Conservation (phyloP, 1,140 invertebrate genomes). For the Drosophila subobscura region DNA sequence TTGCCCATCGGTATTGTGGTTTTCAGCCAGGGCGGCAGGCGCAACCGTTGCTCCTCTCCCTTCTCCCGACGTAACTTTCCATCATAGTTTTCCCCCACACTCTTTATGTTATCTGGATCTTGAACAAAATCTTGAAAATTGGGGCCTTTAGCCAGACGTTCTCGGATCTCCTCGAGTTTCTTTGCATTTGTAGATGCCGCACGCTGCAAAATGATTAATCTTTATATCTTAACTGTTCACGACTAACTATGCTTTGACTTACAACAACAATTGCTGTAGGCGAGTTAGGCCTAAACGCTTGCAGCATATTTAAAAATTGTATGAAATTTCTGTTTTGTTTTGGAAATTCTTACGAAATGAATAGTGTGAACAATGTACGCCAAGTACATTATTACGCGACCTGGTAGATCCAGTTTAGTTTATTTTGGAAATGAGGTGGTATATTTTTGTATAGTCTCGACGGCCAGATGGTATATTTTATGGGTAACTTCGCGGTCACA, state of each 20-base stretch:
- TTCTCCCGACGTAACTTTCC: conserved; percentile 93
- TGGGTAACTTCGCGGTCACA: no score
- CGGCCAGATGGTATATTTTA: no score
- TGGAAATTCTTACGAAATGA: conserved; percentile 41
- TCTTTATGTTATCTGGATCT: conserved; percentile 84
- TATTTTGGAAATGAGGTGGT: no score
- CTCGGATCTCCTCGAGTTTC: conserved; percentile 85
- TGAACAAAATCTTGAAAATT: conserved; percentile 87
- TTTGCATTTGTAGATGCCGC: conserved; percentile 61
- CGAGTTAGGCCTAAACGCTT: conserved; percentile 18
- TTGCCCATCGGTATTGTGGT: conserved; percentile 95
- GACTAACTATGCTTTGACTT: not conserved
- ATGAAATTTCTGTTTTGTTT: conserved; percentile 26
- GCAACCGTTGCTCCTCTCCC: conserved; percentile 91
- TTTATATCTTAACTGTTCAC: no score
- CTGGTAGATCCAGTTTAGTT: no score
- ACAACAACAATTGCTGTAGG: conserved; percentile 22
- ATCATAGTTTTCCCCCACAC: conserved; percentile 87
- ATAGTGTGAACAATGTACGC: conserved; percentile 6
- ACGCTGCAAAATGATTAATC: conserved; percentile 38
- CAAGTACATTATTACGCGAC: no score
- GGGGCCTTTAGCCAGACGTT: conserved; percentile 87
- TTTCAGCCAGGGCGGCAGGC: conserved; percentile 98
- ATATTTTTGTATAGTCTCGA: no score
- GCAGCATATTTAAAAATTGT: conserved; percentile 18